Evolutionary conservation across 2,113 vertebrate species (phyloP).

Genomic region (Lepidothrix coronata): DNA sequence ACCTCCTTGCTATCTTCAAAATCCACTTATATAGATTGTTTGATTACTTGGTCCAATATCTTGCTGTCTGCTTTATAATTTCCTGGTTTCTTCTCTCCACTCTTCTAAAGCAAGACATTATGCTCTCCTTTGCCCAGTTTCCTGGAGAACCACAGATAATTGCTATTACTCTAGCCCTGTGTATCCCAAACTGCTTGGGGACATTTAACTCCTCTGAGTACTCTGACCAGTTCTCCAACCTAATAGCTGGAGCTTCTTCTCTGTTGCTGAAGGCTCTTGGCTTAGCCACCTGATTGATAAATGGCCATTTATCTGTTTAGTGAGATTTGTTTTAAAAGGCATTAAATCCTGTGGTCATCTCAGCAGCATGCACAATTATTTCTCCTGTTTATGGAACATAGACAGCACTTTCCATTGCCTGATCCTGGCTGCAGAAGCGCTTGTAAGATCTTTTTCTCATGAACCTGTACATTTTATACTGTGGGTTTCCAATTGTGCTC

Average conservation of each 20-base stretch:
- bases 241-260: background rate
- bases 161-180: background rate
- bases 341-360: background rate
- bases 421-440: background rate
- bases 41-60: background rate
- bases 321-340: background rate
- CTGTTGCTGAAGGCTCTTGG: background rate
- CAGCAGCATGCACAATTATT: background rate
- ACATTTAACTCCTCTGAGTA: background rate
- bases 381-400: background rate
- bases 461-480: background rate
- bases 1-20: constrained; percentile 2
- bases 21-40: background rate
- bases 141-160: background rate
- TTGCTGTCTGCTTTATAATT: background rate
- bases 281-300: background rate
- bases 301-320: background rate
- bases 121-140: background rate
- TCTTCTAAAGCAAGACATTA: background rate
- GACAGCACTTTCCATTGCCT: constrained; percentile 12
- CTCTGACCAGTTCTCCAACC: background rate
- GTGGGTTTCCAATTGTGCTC: background rate
- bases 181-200: background rate
- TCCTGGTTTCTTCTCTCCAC: background rate
- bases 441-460: background rate